phyloP scores from a whole-genome alignment of 2,888 invertebrate species.

The Argynnis bischoffii region DNA sequence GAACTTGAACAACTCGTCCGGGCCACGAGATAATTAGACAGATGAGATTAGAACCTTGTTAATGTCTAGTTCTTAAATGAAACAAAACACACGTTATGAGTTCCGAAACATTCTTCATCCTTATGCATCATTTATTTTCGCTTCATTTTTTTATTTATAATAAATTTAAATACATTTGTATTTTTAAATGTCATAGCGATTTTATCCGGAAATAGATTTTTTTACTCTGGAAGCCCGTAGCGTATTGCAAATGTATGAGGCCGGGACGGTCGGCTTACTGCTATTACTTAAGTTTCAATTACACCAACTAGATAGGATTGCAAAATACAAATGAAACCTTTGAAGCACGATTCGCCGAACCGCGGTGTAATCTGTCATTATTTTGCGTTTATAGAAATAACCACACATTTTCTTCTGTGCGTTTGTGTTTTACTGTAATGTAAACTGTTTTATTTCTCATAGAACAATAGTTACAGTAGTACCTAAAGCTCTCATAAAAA shows the following conservation, averaged over 20 bases:
- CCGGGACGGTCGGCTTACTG: constrained; percentile 33
- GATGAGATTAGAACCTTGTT: constrained; percentile 25
- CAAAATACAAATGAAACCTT: constrained; percentile 38
- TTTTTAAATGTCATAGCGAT: too few species aligned
- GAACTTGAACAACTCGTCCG: constrained; percentile 27
- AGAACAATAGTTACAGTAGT: too few species aligned
- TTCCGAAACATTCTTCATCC: background rate
- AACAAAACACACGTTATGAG: background rate
- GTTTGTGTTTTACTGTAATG: background rate
- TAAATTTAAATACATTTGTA: too few species aligned
- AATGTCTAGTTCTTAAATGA: constrained; percentile 17
- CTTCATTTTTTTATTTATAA: too few species aligned
- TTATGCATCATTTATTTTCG: too few species aligned
- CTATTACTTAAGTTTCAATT: constrained; percentile 39
- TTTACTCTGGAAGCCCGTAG: constrained; percentile 10
- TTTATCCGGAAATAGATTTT: background rate
- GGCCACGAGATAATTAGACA: constrained; percentile 20
- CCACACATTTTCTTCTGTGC: background rate
- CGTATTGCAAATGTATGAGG: constrained; percentile 18
- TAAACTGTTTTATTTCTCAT: too few species aligned
- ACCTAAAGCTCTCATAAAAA: too few species aligned
- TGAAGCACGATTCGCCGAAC: constrained; percentile 32
- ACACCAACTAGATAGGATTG: constrained; percentile 38
- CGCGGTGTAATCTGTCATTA: constrained; percentile 26
- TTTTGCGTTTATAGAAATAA: constrained; percentile 21